Conservation (phyloP, 2,888 invertebrate genomes). For the Chymomyza fuscimana region DNA sequence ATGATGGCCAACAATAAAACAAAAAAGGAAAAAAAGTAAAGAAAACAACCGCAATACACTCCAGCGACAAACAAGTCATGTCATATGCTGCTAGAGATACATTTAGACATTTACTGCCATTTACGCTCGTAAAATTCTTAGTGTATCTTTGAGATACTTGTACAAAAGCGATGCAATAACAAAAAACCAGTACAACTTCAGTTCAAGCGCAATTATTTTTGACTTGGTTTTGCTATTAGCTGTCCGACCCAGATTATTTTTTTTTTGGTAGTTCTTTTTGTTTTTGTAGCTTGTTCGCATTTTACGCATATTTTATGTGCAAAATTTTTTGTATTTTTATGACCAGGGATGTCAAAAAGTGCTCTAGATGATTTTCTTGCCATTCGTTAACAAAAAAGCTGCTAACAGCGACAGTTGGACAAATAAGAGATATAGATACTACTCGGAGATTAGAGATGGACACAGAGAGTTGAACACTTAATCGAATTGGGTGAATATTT, state of each 20-base stretch:
- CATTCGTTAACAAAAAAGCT: background rate
- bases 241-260: constrained; percentile 38
- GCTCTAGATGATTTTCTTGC: constrained; percentile 26
- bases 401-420: constrained; percentile 19
- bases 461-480: background rate
- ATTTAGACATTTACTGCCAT: constrained; percentile 64
- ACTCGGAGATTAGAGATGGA: background rate
- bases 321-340: constrained; percentile 40
- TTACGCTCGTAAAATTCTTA: constrained; percentile 64
- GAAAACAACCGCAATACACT: background rate
- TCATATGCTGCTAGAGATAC: constrained; percentile 41
- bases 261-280: background rate
- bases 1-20: constrained; percentile 64
- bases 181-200: constrained; percentile 43
- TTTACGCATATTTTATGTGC: constrained; percentile 66
- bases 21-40: background rate
- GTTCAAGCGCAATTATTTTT: constrained; percentile 60
- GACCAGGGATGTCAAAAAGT: constrained; percentile 34
- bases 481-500: no score
- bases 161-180: constrained; percentile 49
- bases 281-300: constrained; percentile 58
- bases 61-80: constrained; percentile 36
- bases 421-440: constrained; percentile 38
- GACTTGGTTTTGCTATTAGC: constrained; percentile 71
- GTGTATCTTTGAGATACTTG: constrained; percentile 49